Base-by-base conservation (phyloP, 2,888 invertebrate species). In the Cantharis nigra region DNA sequence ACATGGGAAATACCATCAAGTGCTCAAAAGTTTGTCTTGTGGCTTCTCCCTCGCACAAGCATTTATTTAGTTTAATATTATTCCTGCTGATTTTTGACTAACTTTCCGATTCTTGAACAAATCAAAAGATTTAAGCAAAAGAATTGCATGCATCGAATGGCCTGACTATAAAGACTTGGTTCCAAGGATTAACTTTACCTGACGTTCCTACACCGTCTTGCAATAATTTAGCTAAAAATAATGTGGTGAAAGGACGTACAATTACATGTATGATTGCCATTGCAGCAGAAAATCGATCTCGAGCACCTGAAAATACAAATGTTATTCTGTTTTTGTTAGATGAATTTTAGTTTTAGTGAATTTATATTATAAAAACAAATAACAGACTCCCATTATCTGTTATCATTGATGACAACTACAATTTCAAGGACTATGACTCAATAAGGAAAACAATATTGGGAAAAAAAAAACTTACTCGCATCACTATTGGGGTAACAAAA, bases 231-330 rank as follows among this genome's bases (percentile, higher is more conserved):
- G 70, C 78, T 62, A 79, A 72, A 70, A 63, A 78, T 62, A 79
- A 26, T 13, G 65, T 63, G 11, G 79, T 63, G 49, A 79, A 74
- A 3, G 79, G 79, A 18, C 79, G 70, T 11, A 69, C 26, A 23
- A 79, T 70, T 20, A 79, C 20, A 20, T 79, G 79, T 26, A 79
- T 63, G 28, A 79, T 79, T 11, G 78, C 78, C 23, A 79, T 70
- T 67, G 79, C 79, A n/a, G 72, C 78, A 13, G 78, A 79, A 74
- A 79, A 79, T 18, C 78, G 30, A 33, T 78, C 79, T 7, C 76
- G 71, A 30, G 76, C 78, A 30, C 3, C 79, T 79, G 10, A 18
- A 14, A 30, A 30, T 18, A 65, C 13, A 23, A 65, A 20, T 18
- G 11, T 18, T 18, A 18, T 30, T 13, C 11, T 30, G 10, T 11